These are phyloP conservation scores for Cassiopea xamachana DNA, from an alignment of 30 jellyfish, hydroid and myxozoan species.

Conservation along the genomic window DNA sequence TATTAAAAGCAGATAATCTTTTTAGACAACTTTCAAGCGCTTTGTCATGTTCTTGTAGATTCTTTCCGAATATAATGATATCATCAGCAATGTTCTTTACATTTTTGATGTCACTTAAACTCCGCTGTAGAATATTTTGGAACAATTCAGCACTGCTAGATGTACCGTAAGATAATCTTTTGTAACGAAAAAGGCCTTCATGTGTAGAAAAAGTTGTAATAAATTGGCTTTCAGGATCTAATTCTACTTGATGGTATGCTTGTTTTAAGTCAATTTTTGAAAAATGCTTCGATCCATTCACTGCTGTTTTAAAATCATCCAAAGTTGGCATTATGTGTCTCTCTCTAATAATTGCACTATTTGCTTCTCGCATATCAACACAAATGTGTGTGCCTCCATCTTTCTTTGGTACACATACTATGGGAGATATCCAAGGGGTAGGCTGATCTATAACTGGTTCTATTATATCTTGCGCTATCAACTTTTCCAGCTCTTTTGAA, in stretches of 20 bases:
- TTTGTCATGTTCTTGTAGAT: not conserved
- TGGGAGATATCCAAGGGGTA: conserved; percentile 46
- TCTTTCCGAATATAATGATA: too few species aligned
- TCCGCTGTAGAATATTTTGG: too few species aligned
- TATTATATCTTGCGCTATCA: too few species aligned
- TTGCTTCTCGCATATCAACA: conserved; percentile 28
- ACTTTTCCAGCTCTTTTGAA: too few species aligned
- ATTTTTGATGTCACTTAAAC: too few species aligned
- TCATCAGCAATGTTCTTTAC: too few species aligned
- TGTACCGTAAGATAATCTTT: too few species aligned
- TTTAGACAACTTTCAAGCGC: not conserved
- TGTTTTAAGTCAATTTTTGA: conserved; percentile 38
- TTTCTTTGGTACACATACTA: conserved; percentile 24
- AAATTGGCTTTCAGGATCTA: conserved; percentile 33
- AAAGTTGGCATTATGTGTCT: conserved; percentile 39
- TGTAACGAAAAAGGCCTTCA: conserved; percentile 15
- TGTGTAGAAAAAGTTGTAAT: conserved; percentile 24
- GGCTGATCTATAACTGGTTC: not conserved
- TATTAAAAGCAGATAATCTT: conserved; percentile 2
- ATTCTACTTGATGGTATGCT: conserved; percentile 18
- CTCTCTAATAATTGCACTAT: conserved; percentile 33
- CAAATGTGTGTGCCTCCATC: conserved; percentile 34
- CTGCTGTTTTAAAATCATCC: conserved; percentile 14
- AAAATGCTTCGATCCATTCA: conserved; percentile 33
- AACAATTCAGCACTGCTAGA: too few species aligned